phyloP scores from a whole-genome alignment of 1,140 invertebrate species.

The Pectinophora gossypiella region DNA sequence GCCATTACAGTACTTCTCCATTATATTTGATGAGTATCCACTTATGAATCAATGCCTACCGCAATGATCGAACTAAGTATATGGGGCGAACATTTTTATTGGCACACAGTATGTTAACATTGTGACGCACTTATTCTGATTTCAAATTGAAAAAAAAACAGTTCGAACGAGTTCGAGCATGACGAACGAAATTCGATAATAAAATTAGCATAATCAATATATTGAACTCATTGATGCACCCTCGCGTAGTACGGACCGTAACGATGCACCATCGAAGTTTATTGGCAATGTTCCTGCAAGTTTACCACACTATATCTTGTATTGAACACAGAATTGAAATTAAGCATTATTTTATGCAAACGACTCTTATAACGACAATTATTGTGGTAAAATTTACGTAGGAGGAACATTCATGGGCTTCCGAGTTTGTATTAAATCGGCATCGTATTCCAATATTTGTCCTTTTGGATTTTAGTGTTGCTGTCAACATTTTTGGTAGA shows the following conservation, averaged over 20 bases:
- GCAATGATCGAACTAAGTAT: too few species aligned
- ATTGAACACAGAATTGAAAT: slow-evolving; percentile 59
- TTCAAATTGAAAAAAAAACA: slow-evolving; percentile 24
- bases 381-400: slow-evolving; percentile 50
- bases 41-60: too few species aligned
- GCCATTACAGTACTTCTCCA: too few species aligned
- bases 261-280: slow-evolving; percentile 49
- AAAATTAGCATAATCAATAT: slow-evolving; percentile 71
- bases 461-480: too few species aligned
- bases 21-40: too few species aligned
- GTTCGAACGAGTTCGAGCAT: slow-evolving; percentile 17
- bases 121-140: slow-evolving; percentile 11
- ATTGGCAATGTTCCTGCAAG: slow-evolving; percentile 55
- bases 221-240: slow-evolving; percentile 49
- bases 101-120: not conserved
- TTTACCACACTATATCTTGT: slow-evolving; percentile 45
- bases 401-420: slow-evolving; percentile 26
- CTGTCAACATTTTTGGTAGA: too few species aligned
- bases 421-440: slow-evolving; percentile 35
- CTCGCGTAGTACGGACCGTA: slow-evolving; percentile 25
- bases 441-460: too few species aligned
- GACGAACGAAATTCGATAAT: slow-evolving; percentile 58
- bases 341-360: slow-evolving; percentile 67
- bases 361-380: slow-evolving; percentile 47
- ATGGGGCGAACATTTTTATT: not conserved